These are phyloP conservation scores for Oophaga sylvatica DNA, from an alignment of 2,797 vertebrate genomes.

Conservation along the genomic window DNA sequence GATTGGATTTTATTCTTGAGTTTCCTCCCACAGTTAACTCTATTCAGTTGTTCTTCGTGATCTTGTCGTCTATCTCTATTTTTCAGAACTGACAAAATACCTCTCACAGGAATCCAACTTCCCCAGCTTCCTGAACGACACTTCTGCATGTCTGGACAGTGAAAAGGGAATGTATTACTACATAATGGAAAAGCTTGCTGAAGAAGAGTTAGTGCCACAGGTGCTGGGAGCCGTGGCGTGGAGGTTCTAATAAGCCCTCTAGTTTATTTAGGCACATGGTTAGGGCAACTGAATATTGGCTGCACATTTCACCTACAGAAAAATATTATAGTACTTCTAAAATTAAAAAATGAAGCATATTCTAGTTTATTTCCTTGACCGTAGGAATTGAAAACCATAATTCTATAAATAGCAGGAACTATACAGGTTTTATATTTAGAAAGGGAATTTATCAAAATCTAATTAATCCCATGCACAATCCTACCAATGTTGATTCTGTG, in stretches of 20 bases:
- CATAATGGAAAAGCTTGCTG: too few relatives aligned
- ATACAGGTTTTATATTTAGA: conserved; percentile 23
- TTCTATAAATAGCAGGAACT: not conserved
- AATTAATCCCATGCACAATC: conserved; percentile 34
- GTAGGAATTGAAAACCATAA: not conserved
- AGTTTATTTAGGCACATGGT: not conserved
- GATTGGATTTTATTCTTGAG: too few relatives aligned
- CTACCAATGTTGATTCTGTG: not conserved
- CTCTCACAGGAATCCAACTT: not conserved
- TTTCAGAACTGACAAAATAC: not conserved
- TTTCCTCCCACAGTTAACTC: too few relatives aligned
- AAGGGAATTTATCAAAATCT: conserved; percentile 41
- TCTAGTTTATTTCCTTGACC: not conserved
- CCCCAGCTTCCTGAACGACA: not conserved
- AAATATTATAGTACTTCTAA: not conserved
- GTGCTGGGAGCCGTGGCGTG: too few relatives aligned
- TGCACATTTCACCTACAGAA: not conserved
- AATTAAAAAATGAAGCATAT: not conserved
- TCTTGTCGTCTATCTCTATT: not conserved
- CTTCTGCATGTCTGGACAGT: not conserved
- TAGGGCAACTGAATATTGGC: not conserved
- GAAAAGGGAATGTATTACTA: not conserved
- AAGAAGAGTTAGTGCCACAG: too few relatives aligned
- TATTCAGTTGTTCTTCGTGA: too few relatives aligned
- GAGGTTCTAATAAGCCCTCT: not conserved